Evolutionary conservation across 2,797 vertebrate species (phyloP).

Genomic region (Artibeus lituratus): DNA sequence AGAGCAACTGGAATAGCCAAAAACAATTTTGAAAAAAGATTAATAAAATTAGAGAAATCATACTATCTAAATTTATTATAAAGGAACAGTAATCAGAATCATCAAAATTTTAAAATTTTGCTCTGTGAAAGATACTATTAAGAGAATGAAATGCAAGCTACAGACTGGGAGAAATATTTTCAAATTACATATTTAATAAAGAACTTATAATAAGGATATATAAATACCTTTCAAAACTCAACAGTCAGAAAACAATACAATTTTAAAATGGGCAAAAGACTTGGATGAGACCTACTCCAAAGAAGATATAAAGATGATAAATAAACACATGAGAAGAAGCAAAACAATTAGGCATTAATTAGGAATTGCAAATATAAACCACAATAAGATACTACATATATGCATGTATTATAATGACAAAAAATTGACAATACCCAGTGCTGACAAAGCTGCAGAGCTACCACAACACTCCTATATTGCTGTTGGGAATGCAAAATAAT

Average conservation of each 20-base stretch:
- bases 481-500: neutral
- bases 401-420: neutral
- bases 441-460: neutral
- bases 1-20: neutral
- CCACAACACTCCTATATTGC: neutral
- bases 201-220: neutral
- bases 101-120: neutral
- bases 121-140: neutral
- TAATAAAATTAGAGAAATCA: constrained; percentile 30
- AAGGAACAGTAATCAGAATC: neutral
- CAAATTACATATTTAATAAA: neutral
- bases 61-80: neutral
- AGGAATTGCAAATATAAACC: neutral
- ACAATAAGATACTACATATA: neutral
- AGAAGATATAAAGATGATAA: neutral
- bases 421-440: neutral
- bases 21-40: constrained; percentile 10
- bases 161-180: neutral
- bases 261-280: constrained; percentile 17
- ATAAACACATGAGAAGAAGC: neutral
- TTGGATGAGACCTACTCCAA: neutral
- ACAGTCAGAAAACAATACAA: neutral
- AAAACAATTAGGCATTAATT: neutral
- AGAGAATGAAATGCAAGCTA: neutral
- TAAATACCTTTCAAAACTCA: constrained; percentile 33